These are phyloP conservation scores for Turritopsis dohrnii DNA, from an alignment of 30 jellyfish, hydroid and myxozoan genomes.

Conservation along the genomic window DNA sequence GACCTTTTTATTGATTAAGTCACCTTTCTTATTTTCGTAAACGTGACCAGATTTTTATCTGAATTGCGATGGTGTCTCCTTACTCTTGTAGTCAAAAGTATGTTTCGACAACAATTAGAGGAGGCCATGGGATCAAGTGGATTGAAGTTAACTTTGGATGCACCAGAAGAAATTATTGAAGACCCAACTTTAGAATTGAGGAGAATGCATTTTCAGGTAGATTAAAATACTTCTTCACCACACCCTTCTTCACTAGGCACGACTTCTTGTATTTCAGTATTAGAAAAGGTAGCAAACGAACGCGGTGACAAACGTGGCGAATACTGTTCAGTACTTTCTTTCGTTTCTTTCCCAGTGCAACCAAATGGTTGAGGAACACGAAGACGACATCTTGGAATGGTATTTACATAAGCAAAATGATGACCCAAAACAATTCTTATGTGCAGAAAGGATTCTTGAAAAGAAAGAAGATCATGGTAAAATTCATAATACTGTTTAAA, in stretches of 20 bases:
- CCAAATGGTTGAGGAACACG: conserved; percentile 62
- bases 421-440: conserved; percentile 56
- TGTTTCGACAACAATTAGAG: conserved; percentile 74
- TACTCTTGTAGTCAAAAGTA: conserved; percentile 58
- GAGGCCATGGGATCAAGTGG: conserved; percentile 74
- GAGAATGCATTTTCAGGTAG: conserved; percentile 28
- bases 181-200: conserved; percentile 80
- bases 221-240: background rate
- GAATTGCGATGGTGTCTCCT: too few relatives aligned
- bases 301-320: too few relatives aligned
- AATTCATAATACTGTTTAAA: background rate
- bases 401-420: conserved; percentile 40
- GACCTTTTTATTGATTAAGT: too few relatives aligned
- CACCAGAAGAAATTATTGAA: conserved; percentile 66
- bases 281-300: too few relatives aligned
- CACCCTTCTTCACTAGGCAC: too few relatives aligned
- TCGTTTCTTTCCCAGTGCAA: conserved; percentile 44
- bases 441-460: conserved; percentile 44
- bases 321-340: background rate
- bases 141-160: conserved; percentile 53
- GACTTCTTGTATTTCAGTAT: too few relatives aligned
- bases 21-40: too few relatives aligned
- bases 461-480: conserved; percentile 30
- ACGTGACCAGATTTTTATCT: too few relatives aligned
- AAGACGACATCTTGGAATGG: conserved; percentile 77